Evolutionary conservation across 1,140 invertebrate genomes (phyloP).

Genomic region (Plutomurus gul): DNA sequence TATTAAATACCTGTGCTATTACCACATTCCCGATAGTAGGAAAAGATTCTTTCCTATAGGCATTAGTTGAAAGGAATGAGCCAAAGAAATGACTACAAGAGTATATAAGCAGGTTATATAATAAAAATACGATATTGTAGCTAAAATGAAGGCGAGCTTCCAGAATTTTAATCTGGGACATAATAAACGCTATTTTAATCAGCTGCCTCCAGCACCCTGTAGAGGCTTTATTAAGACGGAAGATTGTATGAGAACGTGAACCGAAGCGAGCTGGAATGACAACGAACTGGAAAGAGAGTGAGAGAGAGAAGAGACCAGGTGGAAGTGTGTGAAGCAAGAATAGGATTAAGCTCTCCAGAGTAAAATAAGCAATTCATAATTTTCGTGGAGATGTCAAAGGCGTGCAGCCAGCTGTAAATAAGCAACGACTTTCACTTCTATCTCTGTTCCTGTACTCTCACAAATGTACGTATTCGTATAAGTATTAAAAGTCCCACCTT

Average conservation of each 20-base stretch:
- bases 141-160: too few relatives aligned
- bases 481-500: background rate
- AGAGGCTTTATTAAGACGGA: too few relatives aligned
- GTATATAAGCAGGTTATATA: too few relatives aligned
- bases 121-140: too few relatives aligned
- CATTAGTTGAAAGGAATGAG: too few relatives aligned
- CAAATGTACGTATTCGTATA: background rate
- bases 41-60: too few relatives aligned
- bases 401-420: conserved; percentile 12
- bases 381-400: conserved; percentile 9
- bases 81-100: too few relatives aligned
- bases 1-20: too few relatives aligned
- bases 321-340: background rate
- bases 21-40: too few relatives aligned
- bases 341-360: background rate
- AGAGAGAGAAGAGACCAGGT: background rate
- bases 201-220: too few relatives aligned
- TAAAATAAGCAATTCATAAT: conserved; percentile 21
- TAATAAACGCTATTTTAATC: too few relatives aligned
- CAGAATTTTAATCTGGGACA: too few relatives aligned
- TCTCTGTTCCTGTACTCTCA: background rate
- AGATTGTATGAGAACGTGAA: background rate
- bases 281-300: background rate
- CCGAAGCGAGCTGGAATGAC: background rate
- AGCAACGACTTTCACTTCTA: background rate